These are phyloP conservation scores for Zophobas atratus DNA, from an alignment of 1,140 invertebrate genomes.

Conservation along the genomic window DNA sequence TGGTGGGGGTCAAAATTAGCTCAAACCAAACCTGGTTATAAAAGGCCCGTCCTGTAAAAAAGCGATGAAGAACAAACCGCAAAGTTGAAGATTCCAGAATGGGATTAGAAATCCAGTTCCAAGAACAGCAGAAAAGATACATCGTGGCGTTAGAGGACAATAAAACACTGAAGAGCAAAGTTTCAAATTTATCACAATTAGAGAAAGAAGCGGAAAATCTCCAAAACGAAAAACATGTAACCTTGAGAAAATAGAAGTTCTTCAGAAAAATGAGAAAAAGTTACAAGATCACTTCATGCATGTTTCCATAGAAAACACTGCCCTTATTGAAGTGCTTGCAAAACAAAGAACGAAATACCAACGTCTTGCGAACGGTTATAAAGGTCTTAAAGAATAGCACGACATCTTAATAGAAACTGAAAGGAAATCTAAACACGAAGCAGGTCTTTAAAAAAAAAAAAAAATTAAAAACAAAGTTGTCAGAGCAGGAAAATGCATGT, in stretches of 20 bases:
- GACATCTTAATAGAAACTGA: background rate
- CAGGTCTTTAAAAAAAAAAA: too few relatives aligned
- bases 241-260: constrained; percentile 35
- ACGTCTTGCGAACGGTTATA: too few relatives aligned
- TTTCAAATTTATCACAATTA: constrained; percentile 25
- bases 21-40: background rate
- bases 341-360: constrained; percentile 8
- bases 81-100: constrained; percentile 52
- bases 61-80: constrained; percentile 42
- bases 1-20: constrained; percentile 8
- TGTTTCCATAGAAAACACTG: background rate
- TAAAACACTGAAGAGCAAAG: constrained; percentile 40
- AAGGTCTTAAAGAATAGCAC: background rate
- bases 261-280: constrained; percentile 18
- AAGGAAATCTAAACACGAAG: too few relatives aligned
- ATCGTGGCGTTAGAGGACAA: constrained; percentile 9
- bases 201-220: constrained; percentile 19
- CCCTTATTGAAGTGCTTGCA: background rate
- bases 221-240: background rate
- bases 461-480: too few relatives aligned
- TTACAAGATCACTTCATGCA: background rate
- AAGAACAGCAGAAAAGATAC: constrained; percentile 49
- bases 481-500: too few relatives aligned
- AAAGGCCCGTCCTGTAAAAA: constrained; percentile 8
- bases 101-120: constrained; percentile 56